Percentiles rank a stretch among this genome's conserved stretches.
Evolutionary conservation across 2,113 vertebrate species (phyloP).

Genomic region (Pyrgilauda ruficollis): DNA sequence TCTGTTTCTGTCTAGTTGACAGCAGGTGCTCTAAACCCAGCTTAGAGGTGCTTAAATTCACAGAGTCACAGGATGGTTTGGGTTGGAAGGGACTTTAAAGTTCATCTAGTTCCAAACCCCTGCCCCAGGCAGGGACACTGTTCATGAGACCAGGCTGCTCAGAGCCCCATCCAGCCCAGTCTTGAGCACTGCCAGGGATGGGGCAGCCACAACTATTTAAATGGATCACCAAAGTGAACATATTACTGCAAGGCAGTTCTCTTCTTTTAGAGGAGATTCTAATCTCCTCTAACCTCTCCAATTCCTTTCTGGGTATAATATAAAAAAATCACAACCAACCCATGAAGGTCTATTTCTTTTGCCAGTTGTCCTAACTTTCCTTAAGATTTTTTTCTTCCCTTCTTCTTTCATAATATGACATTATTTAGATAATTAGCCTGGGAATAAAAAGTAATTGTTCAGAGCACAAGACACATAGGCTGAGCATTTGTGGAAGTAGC

Average conservation of each 20-base stretch:
- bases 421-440: neutral
- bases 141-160: neutral
- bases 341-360: neutral
- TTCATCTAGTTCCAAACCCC: neutral
- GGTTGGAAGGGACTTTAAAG: neutral
- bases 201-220: neutral
- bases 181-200: neutral
- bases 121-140: neutral
- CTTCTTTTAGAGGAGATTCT: neutral
- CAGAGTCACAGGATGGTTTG: neutral
- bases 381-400: neutral
- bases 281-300: neutral
- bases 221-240: neutral
- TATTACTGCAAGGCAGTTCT: neutral
- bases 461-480: neutral
- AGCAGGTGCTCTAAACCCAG: neutral
- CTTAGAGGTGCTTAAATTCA: neutral
- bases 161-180: neutral
- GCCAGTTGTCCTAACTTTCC: neutral
- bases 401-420: neutral
- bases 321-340: neutral
- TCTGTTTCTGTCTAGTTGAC: neutral
- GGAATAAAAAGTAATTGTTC: neutral
- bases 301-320: neutral
- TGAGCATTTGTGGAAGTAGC: neutral